Conservation (phyloP, 2,888 invertebrate species). For the Dione vanillae region DNA sequence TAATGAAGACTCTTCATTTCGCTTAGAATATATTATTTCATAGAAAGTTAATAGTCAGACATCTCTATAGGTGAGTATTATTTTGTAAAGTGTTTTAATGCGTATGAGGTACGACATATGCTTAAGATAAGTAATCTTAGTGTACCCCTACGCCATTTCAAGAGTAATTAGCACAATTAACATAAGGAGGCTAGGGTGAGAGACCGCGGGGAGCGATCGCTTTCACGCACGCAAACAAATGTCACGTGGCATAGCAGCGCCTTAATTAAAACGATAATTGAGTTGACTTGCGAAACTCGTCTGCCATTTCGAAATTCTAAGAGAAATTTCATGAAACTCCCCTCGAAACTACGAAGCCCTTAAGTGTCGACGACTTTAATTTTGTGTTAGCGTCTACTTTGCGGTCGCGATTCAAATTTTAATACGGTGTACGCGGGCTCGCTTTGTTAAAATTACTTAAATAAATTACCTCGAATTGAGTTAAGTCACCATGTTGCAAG, state of each 20-base stretch:
- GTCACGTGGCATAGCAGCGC: conserved; percentile 80
- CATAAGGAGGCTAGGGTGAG: conserved; percentile 59
- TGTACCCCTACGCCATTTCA: conserved; percentile 81
- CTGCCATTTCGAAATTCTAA: conserved; percentile 82
- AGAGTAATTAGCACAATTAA: conserved; percentile 85
- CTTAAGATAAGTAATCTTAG: conserved; percentile 82
- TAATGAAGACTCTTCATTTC: too few relatives aligned
- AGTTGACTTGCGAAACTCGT: conserved; percentile 84
- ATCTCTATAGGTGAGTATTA: not conserved
- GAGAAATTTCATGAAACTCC: conserved; percentile 80
- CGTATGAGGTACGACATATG: conserved; percentile 63
- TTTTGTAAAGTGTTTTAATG: conserved; percentile 51
- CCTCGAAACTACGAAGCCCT: conserved; percentile 80
- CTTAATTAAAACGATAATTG: conserved; percentile 85
- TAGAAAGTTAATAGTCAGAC: not conserved
- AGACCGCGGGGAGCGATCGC: conserved; percentile 65
- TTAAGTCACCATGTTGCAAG: conserved; percentile 61
- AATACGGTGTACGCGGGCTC: conserved; percentile 75
- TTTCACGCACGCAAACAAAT: conserved; percentile 84
- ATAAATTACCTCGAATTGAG: conserved; percentile 77
- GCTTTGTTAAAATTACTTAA: conserved; percentile 77
- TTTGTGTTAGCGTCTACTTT: conserved; percentile 83
- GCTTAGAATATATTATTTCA: not conserved
- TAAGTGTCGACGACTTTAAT: conserved; percentile 83
- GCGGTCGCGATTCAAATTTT: conserved; percentile 80